Evolutionary conservation across 2,888 invertebrate species (phyloP).

Genomic region (Heliothis peltigera): DNA sequence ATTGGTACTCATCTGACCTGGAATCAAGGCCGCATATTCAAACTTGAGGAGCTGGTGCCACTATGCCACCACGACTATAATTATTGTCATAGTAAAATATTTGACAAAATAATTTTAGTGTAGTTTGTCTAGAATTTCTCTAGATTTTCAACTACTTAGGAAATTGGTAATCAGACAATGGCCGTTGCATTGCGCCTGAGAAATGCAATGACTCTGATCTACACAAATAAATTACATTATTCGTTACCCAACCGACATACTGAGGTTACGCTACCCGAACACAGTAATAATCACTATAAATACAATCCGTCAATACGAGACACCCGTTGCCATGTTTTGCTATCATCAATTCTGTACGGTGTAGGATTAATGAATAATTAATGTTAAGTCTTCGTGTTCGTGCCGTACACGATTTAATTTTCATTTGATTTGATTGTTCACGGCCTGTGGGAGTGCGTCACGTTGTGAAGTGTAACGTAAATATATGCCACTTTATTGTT

Average conservation of each 20-base stretch:
- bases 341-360: slow-evolving; percentile 75
- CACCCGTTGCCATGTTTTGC: slow-evolving; percentile 69
- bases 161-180: no score
- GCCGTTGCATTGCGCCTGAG: no score
- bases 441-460: slow-evolving; percentile 61
- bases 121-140: no score
- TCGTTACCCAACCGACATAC: not conserved
- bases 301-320: slow-evolving; percentile 60
- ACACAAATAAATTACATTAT: not conserved
- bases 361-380: slow-evolving; percentile 75
- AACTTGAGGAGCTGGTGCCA: no score
- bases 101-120: no score
- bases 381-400: slow-evolving; percentile 75
- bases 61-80: no score
- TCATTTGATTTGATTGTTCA: slow-evolving; percentile 74
- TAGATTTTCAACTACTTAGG: no score
- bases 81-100: no score
- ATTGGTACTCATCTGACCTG: no score
- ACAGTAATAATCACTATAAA: slow-evolving; percentile 30
- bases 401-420: slow-evolving; percentile 77
- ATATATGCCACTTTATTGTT: slow-evolving; percentile 54
- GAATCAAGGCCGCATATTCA: no score
- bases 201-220: not conserved
- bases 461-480: slow-evolving; percentile 66
- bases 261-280: slow-evolving; percentile 23